phyloP scores from a whole-genome alignment of 2,888 invertebrate species.

The Metacarcinus magister region DNA sequence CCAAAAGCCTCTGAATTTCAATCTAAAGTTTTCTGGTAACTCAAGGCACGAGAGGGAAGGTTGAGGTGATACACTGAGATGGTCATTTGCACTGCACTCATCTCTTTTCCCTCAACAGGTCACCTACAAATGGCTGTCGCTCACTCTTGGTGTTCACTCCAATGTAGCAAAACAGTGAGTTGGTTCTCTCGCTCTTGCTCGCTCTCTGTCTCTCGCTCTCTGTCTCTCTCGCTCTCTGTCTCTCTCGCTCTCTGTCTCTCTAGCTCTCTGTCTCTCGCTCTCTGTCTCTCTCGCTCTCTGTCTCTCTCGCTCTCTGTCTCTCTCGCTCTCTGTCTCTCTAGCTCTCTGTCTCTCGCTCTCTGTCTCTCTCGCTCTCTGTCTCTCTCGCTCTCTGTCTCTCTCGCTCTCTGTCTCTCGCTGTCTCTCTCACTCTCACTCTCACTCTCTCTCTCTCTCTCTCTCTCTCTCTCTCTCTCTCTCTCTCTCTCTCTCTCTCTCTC shows the following conservation, averaged over 20 bases:
- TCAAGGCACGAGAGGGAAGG: neutral
- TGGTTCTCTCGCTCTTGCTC: neutral
- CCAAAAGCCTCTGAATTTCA: neutral
- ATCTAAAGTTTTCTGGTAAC: neutral
- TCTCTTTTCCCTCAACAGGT: slow-evolving; percentile 57
- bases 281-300: neutral
- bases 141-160: slow-evolving; percentile 65
- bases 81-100: neutral
- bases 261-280: neutral
- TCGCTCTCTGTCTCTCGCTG: too few species aligned
- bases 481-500: too few species aligned
- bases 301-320: too few species aligned
- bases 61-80: neutral
- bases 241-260: slow-evolving; percentile 6
- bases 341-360: neutral
- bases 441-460: slow-evolving; percentile 5
- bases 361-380: neutral
- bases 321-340: too few species aligned
- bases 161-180: slow-evolving; percentile 74
- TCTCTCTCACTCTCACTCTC: neutral
- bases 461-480: neutral
- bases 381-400: neutral
- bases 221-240: slow-evolving; percentile 19
- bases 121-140: slow-evolving; percentile 74
- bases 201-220: slow-evolving; percentile 26